phyloP scores from a whole-genome alignment of 1,140 invertebrate species.

The Drosophila athabasca region DNA sequence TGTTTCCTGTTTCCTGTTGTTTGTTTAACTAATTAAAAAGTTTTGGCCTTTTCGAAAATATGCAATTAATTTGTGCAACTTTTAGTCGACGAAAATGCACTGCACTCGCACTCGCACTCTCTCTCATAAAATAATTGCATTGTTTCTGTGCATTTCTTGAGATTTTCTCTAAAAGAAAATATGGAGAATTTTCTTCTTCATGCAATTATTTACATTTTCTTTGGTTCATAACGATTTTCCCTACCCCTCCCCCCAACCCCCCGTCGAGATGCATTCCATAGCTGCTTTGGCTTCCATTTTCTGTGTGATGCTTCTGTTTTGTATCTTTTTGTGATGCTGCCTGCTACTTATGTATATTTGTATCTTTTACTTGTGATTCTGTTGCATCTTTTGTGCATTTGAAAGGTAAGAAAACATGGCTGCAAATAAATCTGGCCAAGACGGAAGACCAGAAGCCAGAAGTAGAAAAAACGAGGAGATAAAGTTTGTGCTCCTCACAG shows the following conservation, averaged over 20 bases:
- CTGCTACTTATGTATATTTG: conserved; percentile 17
- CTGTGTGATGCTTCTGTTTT: background rate
- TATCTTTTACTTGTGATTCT: background rate
- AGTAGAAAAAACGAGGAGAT: conserved; percentile 28
- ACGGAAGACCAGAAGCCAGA: conserved; percentile 3
- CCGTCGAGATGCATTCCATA: conserved; percentile 21
- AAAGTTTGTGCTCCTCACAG: background rate
- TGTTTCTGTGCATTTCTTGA: conserved; percentile 61
- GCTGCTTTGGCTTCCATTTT: conserved; percentile 1
- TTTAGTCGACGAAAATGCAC: conserved; percentile 39
- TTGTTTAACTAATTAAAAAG: conserved; percentile 78
- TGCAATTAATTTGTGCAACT: conserved; percentile 68
- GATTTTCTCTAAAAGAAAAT: conserved; percentile 9
- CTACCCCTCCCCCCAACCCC: background rate
- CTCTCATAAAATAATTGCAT: conserved; percentile 66
- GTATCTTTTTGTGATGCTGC: conserved; percentile 1
- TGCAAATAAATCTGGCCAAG: conserved; percentile 63
- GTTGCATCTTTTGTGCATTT: conserved; percentile 61
- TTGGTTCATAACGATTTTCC: conserved; percentile 17
- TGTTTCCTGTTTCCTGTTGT: conserved; percentile 29
- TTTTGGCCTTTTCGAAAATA: conserved; percentile 56
- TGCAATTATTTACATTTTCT: conserved; percentile 68
- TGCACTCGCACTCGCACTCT: background rate
- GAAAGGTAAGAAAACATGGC: conserved; percentile 70
- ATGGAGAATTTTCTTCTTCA: conserved; percentile 18